Percentiles rank a stretch among this genome's conserved stretches.
Evolutionary conservation across 1,140 invertebrate species (phyloP).

Genomic region (Samia ricini): DNA sequence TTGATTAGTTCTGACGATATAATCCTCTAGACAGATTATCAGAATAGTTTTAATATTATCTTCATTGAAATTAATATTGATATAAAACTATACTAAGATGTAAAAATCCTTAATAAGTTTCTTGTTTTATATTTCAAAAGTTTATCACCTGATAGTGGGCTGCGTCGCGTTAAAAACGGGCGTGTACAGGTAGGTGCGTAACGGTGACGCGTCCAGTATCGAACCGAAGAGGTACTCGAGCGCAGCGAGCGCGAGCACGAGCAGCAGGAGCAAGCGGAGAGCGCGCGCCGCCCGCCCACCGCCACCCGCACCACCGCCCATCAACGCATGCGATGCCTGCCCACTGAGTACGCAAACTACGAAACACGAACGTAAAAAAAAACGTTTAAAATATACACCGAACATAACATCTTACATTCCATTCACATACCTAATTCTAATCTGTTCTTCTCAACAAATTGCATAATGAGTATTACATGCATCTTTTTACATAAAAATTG

Average conservation of each 20-base stretch:
- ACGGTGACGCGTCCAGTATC: constrained; percentile 62
- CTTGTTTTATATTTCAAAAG: background rate
- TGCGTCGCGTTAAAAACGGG: constrained; percentile 56
- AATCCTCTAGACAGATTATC: too few relatives aligned
- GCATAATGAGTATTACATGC: too few relatives aligned
- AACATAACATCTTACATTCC: too few relatives aligned
- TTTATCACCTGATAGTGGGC: constrained; percentile 43
- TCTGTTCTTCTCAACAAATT: too few relatives aligned
- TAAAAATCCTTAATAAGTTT: too few relatives aligned
- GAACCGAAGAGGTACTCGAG: constrained; percentile 68
- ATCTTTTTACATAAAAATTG: too few relatives aligned
- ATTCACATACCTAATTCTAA: too few relatives aligned
- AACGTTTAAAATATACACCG: too few relatives aligned
- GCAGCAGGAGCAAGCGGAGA: constrained; percentile 59
- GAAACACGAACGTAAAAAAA: background rate
- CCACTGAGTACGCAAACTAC: constrained; percentile 27
- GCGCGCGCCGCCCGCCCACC: constrained; percentile 63
- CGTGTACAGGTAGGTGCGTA: constrained; percentile 62
- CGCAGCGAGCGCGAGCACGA: constrained; percentile 60
- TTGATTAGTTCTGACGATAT: too few relatives aligned
- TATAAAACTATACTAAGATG: background rate
- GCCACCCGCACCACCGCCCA: constrained; percentile 46
- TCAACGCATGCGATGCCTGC: constrained; percentile 58
- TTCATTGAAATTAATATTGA: background rate
- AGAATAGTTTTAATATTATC: too few relatives aligned